Evolutionary conservation across 2,797 vertebrate species (phyloP).

Genomic region (Serranus cabrilla): DNA sequence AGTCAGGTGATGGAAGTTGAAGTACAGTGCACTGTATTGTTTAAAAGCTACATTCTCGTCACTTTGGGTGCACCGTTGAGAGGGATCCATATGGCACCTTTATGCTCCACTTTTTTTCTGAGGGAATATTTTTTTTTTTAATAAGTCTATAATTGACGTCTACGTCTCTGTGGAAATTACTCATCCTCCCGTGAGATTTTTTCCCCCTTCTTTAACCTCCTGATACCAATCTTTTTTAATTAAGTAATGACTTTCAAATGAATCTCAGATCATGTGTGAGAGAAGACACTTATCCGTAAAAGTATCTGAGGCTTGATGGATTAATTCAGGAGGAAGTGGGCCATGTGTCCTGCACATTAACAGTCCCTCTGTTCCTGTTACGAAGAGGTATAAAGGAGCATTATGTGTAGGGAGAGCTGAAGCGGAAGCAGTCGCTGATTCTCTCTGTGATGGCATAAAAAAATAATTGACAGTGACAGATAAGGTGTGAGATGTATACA

Average conservation of each 20-base stretch:
- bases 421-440: conserved; percentile 17
- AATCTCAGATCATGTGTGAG: conserved; percentile 77
- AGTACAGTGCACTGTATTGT: background rate
- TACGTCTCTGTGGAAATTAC: conserved; percentile 74
- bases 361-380: conserved; percentile 40
- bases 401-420: conserved; percentile 30
- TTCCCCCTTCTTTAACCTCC: conserved; percentile 62
- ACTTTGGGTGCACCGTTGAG: background rate
- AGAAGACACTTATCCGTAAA: conserved; percentile 73
- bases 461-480: conserved; percentile 19
- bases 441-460: conserved; percentile 17
- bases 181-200: conserved; percentile 60
- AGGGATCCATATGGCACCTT: conserved; percentile 3
- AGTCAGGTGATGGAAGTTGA: background rate
- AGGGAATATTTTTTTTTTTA: conserved; percentile 65
- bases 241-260: conserved; percentile 83
- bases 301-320: conserved; percentile 68
- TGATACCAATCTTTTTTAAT: conserved; percentile 81
- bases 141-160: conserved; percentile 67
- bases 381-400: conserved; percentile 38
- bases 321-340: conserved; percentile 72
- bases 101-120: conserved; percentile 14
- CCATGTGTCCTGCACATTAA: conserved; percentile 63
- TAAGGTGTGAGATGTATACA: conserved; percentile 26
- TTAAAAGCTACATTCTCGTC: conserved; percentile 6